Conservation (phyloP, 1,140 invertebrate species). For the Zaprionus davidi region DNA sequence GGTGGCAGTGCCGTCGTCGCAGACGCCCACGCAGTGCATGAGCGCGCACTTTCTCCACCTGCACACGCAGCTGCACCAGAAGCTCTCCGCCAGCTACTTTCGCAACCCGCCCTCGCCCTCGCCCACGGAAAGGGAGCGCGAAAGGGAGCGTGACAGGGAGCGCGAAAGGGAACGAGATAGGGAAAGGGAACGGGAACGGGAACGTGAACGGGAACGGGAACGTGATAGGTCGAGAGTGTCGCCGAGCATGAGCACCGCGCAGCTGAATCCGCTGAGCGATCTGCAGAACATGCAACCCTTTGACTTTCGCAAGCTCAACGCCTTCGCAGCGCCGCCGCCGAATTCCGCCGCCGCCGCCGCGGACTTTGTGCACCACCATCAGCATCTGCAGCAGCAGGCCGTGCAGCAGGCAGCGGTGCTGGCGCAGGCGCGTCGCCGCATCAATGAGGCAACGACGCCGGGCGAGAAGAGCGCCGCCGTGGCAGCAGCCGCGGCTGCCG, state of each 20-base stretch:
- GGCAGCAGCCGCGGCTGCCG: constrained; percentile 79
- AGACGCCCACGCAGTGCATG: constrained; percentile 56
- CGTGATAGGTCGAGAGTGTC: constrained; percentile 34
- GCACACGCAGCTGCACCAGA: constrained; percentile 85
- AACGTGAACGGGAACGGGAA: background rate
- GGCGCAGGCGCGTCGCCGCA: constrained; percentile 82
- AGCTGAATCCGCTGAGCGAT: constrained; percentile 91
- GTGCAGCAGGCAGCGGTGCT: constrained; percentile 58
- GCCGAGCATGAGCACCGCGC: constrained; percentile 84
- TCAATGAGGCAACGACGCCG: constrained; percentile 84
- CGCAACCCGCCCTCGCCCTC: constrained; percentile 68
- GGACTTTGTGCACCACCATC: constrained; percentile 77
- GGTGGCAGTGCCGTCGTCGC: constrained; percentile 12
- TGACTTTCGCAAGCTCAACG: constrained; percentile 92
- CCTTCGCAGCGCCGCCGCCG: constrained; percentile 66
- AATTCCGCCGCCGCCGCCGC: constrained; percentile 5
- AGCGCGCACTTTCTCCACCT: constrained; percentile 85
- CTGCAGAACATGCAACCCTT: constrained; percentile 98
- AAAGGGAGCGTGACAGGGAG: background rate
- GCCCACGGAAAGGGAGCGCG: constrained; percentile 1
- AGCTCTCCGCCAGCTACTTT: constrained; percentile 84
- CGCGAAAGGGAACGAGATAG: background rate
- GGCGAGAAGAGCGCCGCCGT: constrained; percentile 67
- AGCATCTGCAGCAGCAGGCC: constrained; percentile 52
- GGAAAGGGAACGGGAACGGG: background rate